A percentile compares a stretch with the other conserved stretches of the same genome.
These are phyloP conservation scores for Acromyrmex charruanus DNA, from an alignment of 1,140 invertebrate genomes.

Conservation along the genomic window DNA sequence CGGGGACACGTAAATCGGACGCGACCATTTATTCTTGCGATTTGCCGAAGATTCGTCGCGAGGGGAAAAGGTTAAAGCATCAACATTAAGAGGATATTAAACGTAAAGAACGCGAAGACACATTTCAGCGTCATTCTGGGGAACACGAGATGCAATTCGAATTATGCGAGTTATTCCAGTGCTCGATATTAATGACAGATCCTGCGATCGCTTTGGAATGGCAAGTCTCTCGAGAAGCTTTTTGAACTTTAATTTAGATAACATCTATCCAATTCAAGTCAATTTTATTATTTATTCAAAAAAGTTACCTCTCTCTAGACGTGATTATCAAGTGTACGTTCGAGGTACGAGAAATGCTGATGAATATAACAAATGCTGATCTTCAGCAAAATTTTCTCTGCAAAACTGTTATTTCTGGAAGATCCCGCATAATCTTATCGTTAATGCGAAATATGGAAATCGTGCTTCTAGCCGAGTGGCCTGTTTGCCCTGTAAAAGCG, in stretches of 20 bases:
- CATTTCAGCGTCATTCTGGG: background rate
- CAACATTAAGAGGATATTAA: conserved; percentile 1
- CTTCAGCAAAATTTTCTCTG: background rate
- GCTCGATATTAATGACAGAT: conserved; percentile 21
- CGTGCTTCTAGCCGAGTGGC: background rate
- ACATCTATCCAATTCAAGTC: background rate
- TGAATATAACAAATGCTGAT: conserved; percentile 12
- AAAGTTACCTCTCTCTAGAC: background rate
- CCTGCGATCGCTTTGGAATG: background rate
- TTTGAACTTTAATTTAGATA: conserved; percentile 16
- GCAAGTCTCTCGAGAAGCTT: conserved; percentile 10
- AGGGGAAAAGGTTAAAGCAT: background rate
- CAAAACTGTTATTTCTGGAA: conserved; percentile 13
- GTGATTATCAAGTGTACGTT: background rate
- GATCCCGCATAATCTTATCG: conserved; percentile 21
- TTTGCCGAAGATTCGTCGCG: conserved; percentile 44
- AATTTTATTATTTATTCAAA: conserved; percentile 17
- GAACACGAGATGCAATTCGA: conserved; percentile 18
- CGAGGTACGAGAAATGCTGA: background rate
- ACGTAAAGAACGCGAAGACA: background rate
- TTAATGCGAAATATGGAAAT: conserved; percentile 48
- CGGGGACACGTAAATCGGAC: background rate
- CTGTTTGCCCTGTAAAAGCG: conserved; percentile 54
- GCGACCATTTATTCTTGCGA: conserved; percentile 30
- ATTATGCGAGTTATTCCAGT: conserved; percentile 1